Conservation (phyloP, 2,113 vertebrate genomes). For the Uria aalge region DNA sequence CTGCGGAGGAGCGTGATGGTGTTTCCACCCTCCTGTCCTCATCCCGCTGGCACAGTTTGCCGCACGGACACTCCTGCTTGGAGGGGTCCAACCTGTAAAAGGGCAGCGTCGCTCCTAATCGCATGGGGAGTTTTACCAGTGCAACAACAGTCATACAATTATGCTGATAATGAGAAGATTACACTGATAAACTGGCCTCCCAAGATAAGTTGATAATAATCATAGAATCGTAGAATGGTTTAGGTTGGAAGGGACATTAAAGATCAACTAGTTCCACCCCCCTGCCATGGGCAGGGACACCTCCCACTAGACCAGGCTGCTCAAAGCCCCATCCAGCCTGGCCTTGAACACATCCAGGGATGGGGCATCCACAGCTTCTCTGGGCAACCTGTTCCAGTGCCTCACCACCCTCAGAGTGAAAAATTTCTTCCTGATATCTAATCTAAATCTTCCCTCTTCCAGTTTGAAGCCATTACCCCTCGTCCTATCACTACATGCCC, state of each 20-base stretch:
- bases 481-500: not conserved
- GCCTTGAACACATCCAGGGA: not conserved
- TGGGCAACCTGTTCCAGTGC: not conserved
- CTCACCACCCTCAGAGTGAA: not conserved
- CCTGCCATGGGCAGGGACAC: not conserved
- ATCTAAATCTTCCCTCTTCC: not conserved
- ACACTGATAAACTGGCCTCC: not conserved
- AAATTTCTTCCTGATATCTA: not conserved
- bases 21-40: not conserved
- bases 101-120: not conserved
- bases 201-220: not conserved
- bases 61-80: not conserved
- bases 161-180: not conserved
- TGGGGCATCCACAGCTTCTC: not conserved
- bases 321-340: not conserved
- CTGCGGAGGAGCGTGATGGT: fast-evolving
- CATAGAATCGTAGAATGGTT: not conserved
- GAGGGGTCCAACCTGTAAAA: not conserved
- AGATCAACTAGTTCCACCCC: not conserved
- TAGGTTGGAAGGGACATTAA: not conserved
- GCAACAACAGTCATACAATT: not conserved
- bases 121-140: not conserved
- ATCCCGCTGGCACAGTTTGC: not conserved
- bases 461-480: not conserved
- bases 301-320: not conserved